These are phyloP conservation scores for Orbicella faveolata DNA, from an alignment of 64 coral and sea anemone species.

Conservation along the genomic window DNA sequence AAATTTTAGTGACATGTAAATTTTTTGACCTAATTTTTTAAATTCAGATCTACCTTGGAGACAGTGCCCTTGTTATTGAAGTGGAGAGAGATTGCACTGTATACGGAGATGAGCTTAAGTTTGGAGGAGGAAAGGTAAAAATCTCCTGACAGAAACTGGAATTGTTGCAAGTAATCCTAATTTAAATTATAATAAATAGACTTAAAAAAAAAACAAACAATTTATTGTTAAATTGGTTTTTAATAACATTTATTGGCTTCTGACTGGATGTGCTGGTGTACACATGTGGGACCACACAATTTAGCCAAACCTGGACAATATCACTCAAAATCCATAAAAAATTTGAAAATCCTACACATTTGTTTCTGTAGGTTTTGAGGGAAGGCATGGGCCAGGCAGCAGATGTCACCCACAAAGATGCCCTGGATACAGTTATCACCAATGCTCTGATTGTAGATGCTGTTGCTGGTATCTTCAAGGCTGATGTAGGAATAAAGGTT, in stretches of 20 bases:
- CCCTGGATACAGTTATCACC: constrained; percentile 77
- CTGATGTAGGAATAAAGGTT: constrained; percentile 86
- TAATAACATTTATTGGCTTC: too few relatives aligned
- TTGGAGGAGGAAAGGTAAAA: constrained; percentile 78
- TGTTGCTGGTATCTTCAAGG: constrained; percentile 73
- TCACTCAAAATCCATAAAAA: too few relatives aligned
- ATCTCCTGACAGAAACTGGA: too few relatives aligned
- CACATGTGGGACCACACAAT: too few relatives aligned
- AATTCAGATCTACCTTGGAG: constrained; percentile 52
- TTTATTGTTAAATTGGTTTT: too few relatives aligned
- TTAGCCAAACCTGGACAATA: too few relatives aligned
- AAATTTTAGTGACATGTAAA: not conserved
- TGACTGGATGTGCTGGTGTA: too few relatives aligned
- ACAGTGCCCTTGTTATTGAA: constrained; percentile 65
- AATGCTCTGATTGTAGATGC: constrained; percentile 83
- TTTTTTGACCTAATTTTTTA: not conserved
- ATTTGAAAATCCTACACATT: too few relatives aligned
- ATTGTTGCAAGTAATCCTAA: not conserved
- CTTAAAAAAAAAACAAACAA: too few relatives aligned
- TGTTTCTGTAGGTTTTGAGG: constrained; percentile 48
- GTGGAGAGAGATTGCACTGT: constrained; percentile 70
- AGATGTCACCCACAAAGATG: constrained; percentile 28
- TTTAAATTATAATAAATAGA: too few relatives aligned
- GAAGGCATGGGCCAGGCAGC: constrained; percentile 82
- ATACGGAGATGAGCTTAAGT: constrained; percentile 84